These are phyloP conservation scores for Sphaeramia orbicularis DNA, from an alignment of 2,797 vertebrate species.

Conservation along the genomic window DNA sequence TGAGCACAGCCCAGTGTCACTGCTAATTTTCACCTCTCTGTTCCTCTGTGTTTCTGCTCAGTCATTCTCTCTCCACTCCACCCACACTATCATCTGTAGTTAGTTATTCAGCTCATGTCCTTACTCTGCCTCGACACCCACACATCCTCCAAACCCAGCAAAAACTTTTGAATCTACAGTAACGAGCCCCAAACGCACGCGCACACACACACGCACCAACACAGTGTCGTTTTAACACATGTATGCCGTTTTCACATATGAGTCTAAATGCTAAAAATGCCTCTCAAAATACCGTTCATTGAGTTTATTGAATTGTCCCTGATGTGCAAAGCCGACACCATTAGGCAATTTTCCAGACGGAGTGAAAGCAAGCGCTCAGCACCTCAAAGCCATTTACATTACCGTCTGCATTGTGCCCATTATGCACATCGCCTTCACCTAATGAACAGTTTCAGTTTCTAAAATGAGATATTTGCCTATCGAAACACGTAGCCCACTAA, in stretches of 20 bases:
- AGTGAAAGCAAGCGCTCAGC: constrained; percentile 46
- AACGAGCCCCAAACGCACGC: constrained; percentile 22
- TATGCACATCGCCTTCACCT: constrained; percentile 4
- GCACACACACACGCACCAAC: too few relatives aligned
- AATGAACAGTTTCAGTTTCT: constrained; percentile 26
- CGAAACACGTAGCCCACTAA: neutral
- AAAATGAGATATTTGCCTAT: constrained; percentile 18
- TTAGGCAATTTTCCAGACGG: constrained; percentile 62
- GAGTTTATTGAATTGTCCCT: constrained; percentile 46
- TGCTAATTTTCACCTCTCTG: constrained; percentile 51
- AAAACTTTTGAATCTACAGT: constrained; percentile 38
- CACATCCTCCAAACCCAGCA: constrained; percentile 46
- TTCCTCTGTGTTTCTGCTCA: constrained; percentile 1
- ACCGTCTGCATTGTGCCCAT: constrained; percentile 25
- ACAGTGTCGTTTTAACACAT: constrained; percentile 12
- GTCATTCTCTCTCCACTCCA: constrained; percentile 30
- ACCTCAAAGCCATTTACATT: constrained; percentile 48
- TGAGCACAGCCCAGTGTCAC: constrained; percentile 28
- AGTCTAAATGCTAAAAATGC: constrained; percentile 57
- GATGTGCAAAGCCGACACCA: constrained; percentile 14
- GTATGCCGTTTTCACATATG: constrained; percentile 23
- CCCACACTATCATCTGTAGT: constrained; percentile 65
- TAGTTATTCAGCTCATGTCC: constrained; percentile 72
- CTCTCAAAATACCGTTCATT: constrained; percentile 55
- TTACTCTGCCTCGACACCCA: constrained; percentile 63